Evolutionary conservation across 2,888 invertebrate genomes (phyloP), one percentile per base, ranked within the genome.

Genomic region (Neoaliturus tenellus): DNA sequence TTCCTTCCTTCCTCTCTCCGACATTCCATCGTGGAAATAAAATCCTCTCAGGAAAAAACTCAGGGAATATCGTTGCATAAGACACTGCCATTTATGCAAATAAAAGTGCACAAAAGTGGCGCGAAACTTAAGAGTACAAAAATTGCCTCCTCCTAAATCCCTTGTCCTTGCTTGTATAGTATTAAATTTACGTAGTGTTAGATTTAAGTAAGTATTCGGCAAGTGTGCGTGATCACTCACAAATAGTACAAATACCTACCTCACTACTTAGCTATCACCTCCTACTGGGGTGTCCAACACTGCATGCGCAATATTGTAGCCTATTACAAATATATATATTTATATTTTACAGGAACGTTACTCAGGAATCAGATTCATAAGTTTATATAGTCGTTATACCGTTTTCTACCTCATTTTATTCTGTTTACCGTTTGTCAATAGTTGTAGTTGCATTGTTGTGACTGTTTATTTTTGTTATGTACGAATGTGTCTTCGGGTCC

Each of bases 171-270:
- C 81, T 82, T 82, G 55, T 82, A 82, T 82, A 82, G 82, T 82
- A 84, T 84, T 81, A 84, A 75, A 58, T 81, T 39, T 81, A 73
- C 39, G 81, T 84, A 73, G 51, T 84, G 67, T 58, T 71, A 80
- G 48, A 73, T 55, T 82, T 82, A 80, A 80, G 80, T 82, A 82
- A 82, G 71, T 82, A 82, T 71, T 73, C 28, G 67, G 71, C 39
- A 71, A 69, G 67, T 83, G 33, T 80, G 69, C 67, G 48, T 83
- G 67, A 71, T 71, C 69, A 84, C 80, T 62, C 81, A 83, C 67
- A 80, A 84, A 86, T 86, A 88, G 88, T 87, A 87, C 88, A 88
- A 87, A 87, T 82, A 87, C 86, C 87, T 88, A 88, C 88, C 88
- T 88, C 88, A 87, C 71, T 71, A 67, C 31, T 39, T 39, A 39